phyloP scores from a whole-genome alignment of 2,888 invertebrate genomes.

The Thumatha senex region DNA sequence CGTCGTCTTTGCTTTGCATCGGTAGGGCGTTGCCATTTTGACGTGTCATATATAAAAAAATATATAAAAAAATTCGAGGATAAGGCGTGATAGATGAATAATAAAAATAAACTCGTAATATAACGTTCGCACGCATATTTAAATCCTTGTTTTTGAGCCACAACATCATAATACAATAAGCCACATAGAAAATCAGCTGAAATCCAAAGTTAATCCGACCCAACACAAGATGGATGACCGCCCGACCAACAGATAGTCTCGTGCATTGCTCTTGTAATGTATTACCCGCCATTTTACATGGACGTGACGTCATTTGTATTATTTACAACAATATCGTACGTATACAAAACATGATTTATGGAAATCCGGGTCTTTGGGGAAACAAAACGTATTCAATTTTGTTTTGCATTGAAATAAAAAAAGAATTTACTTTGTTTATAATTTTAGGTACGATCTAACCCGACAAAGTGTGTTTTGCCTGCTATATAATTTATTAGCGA shows the following conservation, averaged over 20 bases:
- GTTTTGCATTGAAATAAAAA: not conserved
- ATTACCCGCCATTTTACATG: slow-evolving; percentile 6
- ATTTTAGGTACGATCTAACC: too few species aligned
- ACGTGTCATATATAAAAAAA: too few species aligned
- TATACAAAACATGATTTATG: not conserved
- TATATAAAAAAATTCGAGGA: too few species aligned
- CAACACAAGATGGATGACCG: slow-evolving; percentile 21
- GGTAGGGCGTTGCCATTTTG: too few species aligned
- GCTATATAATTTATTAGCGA: too few species aligned
- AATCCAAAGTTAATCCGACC: slow-evolving; percentile 9
- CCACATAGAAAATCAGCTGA: not conserved
- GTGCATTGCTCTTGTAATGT: slow-evolving; percentile 13
- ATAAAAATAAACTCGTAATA: too few species aligned
- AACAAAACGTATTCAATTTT: not conserved
- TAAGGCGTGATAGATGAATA: too few species aligned
- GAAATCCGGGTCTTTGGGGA: not conserved
- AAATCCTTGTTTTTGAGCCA: not conserved
- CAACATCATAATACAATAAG: too few species aligned
- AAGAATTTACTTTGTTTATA: not conserved
- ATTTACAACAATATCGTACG: not conserved
- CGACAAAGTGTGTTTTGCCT: too few species aligned
- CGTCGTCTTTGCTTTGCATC: too few species aligned
- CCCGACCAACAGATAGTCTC: slow-evolving; percentile 5
- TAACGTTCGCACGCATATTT: too few species aligned
- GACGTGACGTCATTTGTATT: slow-evolving; percentile 8